A percentile compares a stretch with the other conserved stretches of the same genome.
phyloP scores from a whole-genome alignment of 2,797 vertebrate species.

The Knipowitschia caucasica region DNA sequence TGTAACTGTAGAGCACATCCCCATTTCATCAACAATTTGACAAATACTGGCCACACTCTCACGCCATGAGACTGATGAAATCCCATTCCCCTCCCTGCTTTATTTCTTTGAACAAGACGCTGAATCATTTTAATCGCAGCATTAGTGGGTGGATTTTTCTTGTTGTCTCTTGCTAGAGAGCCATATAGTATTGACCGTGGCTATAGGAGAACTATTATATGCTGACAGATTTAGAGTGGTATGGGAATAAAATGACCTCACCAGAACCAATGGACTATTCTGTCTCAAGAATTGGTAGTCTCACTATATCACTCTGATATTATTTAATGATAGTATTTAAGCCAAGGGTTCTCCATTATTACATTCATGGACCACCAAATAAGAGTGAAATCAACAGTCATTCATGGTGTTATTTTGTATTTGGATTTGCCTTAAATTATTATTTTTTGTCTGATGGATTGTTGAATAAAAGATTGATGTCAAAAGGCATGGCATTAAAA shows the following conservation, averaged over 20 bases:
- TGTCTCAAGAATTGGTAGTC: conserved; percentile 15
- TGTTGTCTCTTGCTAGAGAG: conserved; percentile 18
- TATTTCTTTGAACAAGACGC: conserved; percentile 30
- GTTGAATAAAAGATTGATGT: too few species aligned
- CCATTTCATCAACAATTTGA: conserved; percentile 42
- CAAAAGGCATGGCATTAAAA: too few species aligned
- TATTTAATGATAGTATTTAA: too few species aligned
- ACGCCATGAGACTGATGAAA: conserved; percentile 14
- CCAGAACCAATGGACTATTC: conserved; percentile 10
- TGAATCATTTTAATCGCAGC: conserved; percentile 32
- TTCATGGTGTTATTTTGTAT: too few species aligned
- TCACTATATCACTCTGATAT: background rate
- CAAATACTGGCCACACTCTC: conserved; percentile 11
- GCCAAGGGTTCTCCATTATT: too few species aligned
- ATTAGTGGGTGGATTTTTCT: conserved; percentile 19
- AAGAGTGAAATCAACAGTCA: too few species aligned
- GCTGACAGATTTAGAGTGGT: conserved; percentile 20
- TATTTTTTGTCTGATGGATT: too few species aligned
- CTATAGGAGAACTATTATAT: conserved; percentile 14
- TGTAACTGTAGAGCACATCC: conserved; percentile 34
- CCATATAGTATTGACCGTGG: conserved; percentile 9
- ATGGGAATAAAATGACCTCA: conserved; percentile 11
- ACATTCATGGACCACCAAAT: too few species aligned
- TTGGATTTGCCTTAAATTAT: too few species aligned
- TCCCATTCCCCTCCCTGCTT: conserved; percentile 14